These are phyloP conservation scores for Cardiocondyla obscurior DNA, from an alignment of 1,140 invertebrate species.

Conservation along the genomic window DNA sequence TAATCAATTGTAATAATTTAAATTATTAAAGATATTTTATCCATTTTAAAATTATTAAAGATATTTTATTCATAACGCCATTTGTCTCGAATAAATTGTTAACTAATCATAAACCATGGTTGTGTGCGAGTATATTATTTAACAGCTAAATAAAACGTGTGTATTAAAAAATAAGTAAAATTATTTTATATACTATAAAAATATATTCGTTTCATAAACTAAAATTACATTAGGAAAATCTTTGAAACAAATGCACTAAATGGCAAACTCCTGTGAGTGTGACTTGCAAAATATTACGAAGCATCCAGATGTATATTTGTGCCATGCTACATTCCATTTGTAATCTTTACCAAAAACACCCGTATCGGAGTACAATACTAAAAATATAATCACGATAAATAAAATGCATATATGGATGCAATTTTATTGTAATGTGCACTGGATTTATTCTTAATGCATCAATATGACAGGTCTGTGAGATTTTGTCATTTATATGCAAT, in stretches of 20 bases:
- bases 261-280: not conserved
- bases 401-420: not conserved
- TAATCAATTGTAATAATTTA: not conserved
- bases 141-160: no score
- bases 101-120: not conserved
- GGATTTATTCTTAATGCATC: not conserved
- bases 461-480: not conserved
- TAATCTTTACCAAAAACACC: slow-evolving; percentile 25
- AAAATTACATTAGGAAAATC: not conserved
- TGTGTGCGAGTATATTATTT: no score
- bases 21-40: not conserved
- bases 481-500: not conserved
- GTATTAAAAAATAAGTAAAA: not conserved
- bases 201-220: slow-evolving; percentile 25
- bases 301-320: slow-evolving; percentile 18
- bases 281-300: slow-evolving; percentile 22
- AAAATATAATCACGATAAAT: not conserved
- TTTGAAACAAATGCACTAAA: not conserved
- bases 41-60: not conserved
- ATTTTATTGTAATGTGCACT: not conserved
- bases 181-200: not conserved
- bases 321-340: slow-evolving; percentile 16
- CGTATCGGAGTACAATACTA: not conserved
- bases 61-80: not conserved
- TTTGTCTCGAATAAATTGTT: not conserved